Evolutionary conservation across 2,797 vertebrate genomes (phyloP).

Genomic region (Chaenodraco wilsoni): DNA sequence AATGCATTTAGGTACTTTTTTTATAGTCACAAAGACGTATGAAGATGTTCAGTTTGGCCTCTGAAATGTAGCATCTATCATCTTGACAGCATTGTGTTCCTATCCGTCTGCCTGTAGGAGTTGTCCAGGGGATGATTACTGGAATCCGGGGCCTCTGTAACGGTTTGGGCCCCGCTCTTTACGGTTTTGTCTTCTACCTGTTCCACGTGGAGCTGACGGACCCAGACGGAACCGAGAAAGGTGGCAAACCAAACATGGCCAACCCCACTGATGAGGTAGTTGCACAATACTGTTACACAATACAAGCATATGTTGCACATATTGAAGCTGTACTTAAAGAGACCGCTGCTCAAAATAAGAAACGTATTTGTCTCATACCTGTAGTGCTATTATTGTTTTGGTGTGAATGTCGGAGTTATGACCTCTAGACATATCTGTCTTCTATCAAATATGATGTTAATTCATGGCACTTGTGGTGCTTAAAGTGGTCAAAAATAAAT

Average conservation of each 20-base stretch:
- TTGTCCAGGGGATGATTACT: constrained; percentile 95
- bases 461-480: too few relatives aligned
- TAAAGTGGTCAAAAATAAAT: too few relatives aligned
- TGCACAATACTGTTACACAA: too few relatives aligned
- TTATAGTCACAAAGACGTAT: too few relatives aligned
- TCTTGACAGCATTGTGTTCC: not conserved
- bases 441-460: too few relatives aligned
- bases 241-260: constrained; percentile 89
- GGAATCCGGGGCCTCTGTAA: constrained; percentile 92
- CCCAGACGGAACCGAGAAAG: constrained; percentile 85
- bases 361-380: too few relatives aligned
- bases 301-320: not conserved
- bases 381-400: too few relatives aligned
- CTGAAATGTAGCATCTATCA: not conserved
- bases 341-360: too few relatives aligned
- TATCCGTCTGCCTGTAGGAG: constrained; percentile 74
- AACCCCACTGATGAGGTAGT: constrained; percentile 91
- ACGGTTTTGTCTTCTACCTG: constrained; percentile 92
- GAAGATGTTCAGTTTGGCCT: not conserved
- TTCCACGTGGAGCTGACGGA: constrained; percentile 92
- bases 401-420: too few relatives aligned
- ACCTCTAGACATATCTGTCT: too few relatives aligned
- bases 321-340: not conserved
- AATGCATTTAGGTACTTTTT: not conserved
- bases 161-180: constrained; percentile 89